These are phyloP conservation scores for Bombus superbus DNA, from an alignment of 1,140 invertebrate genomes.

Conservation along the genomic window DNA sequence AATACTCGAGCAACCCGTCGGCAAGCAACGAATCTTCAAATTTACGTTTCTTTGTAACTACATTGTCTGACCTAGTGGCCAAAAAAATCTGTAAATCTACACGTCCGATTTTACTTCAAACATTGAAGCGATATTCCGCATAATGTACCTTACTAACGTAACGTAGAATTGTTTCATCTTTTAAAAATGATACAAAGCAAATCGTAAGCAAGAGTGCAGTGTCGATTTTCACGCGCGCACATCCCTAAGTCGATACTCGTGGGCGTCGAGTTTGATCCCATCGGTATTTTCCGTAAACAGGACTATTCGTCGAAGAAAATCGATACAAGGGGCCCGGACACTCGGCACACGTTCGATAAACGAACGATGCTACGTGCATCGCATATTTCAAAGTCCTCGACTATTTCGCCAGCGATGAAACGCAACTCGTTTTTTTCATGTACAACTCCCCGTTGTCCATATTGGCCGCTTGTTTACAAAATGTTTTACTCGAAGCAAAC, in stretches of 20 bases:
- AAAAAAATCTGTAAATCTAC: background rate
- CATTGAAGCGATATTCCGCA: no score
- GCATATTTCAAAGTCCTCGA: conserved; percentile 53
- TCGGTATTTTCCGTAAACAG: background rate
- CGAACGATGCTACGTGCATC: conserved; percentile 51
- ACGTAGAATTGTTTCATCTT: background rate
- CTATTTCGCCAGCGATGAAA: conserved; percentile 59
- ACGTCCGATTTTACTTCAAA: background rate
- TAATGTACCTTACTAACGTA: background rate
- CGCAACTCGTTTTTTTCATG: conserved; percentile 57
- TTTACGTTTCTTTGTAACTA: no score
- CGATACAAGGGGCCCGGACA: conserved; percentile 43
- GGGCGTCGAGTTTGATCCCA: background rate
- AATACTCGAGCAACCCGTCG: background rate
- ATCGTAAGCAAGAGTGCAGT: background rate
- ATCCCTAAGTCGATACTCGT: background rate
- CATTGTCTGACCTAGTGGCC: background rate
- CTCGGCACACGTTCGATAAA: conserved; percentile 60
- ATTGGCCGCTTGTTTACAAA: conserved; percentile 56
- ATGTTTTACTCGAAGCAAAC: conserved; percentile 41
- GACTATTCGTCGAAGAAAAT: conserved; percentile 55
- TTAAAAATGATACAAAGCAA: background rate
- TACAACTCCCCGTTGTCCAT: conserved; percentile 23
- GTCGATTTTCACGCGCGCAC: background rate
- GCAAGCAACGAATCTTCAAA: background rate